These are phyloP conservation scores for Andrena fulva DNA, from an alignment of 2,888 invertebrate species.

Conservation along the genomic window DNA sequence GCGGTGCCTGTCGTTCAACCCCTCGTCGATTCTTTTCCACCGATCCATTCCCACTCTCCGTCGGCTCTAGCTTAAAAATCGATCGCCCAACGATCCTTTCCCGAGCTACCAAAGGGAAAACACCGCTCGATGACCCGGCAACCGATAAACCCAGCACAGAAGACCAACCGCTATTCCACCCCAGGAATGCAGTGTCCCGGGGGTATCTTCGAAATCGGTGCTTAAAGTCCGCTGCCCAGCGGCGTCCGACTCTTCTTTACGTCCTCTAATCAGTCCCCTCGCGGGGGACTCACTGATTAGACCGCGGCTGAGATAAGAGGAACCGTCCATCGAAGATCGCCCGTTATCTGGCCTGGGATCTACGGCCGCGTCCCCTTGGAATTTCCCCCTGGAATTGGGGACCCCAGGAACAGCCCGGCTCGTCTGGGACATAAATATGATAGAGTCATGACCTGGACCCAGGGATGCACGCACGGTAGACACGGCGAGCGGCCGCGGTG, in stretches of 20 bases:
- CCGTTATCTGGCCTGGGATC: slow-evolving; percentile 56
- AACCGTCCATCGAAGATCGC: slow-evolving; percentile 50
- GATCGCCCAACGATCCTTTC: slow-evolving; percentile 7
- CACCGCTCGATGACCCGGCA: slow-evolving; percentile 12
- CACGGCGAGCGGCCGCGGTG: slow-evolving; percentile 34
- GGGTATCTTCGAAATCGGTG: slow-evolving; percentile 52
- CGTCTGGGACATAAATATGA: slow-evolving; percentile 77
- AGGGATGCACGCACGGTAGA: slow-evolving; percentile 59
- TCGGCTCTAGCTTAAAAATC: slow-evolving; percentile 13
- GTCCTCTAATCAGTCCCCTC: slow-evolving; percentile 40
- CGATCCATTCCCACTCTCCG: no score
- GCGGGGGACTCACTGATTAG: slow-evolving; percentile 44
- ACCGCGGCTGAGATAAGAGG: slow-evolving; percentile 37
- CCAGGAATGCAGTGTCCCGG: slow-evolving; percentile 40
- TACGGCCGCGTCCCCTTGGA: slow-evolving; percentile 44
- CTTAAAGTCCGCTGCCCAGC: slow-evolving; percentile 11
- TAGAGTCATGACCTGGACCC: slow-evolving; percentile 74
- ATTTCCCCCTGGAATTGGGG: slow-evolving; percentile 50
- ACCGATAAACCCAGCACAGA: slow-evolving; percentile 30
- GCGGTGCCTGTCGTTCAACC: no score
- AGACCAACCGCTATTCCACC: slow-evolving; percentile 25
- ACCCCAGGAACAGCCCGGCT: slow-evolving; percentile 57
- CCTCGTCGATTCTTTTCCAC: no score
- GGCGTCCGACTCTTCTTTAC: neutral
- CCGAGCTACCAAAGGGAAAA: neutral